Base-by-base conservation (phyloP, 64 coral and sea anemone species). In the Dendrophyllia cribrosa region DNA sequence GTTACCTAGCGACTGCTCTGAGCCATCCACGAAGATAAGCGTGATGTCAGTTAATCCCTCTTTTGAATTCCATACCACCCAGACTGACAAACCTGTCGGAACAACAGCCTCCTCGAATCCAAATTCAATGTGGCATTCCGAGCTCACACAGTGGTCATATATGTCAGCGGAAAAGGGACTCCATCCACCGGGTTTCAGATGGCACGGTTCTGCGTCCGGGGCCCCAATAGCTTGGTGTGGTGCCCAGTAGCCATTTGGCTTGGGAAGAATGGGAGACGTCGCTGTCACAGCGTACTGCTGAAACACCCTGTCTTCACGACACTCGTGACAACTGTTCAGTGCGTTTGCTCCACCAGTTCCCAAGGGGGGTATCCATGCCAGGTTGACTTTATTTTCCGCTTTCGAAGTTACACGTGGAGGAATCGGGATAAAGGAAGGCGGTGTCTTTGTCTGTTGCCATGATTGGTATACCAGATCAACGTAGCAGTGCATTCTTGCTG, bases 401-500 rank as follows among this genome's bases (percentile, higher is more conserved):
- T 96, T 92, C 17, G 70, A 72, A 2, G 83, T 99, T 5, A 99
- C 90, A 24, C 94, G 92, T 15, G 97, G 97, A 11, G 97, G 91
- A 6, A 99, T 76, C 9, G 97, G 94, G 9, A 99, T 90, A 43
- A 96, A 99, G 3, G 97, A 99, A 76, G 97, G 97, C 3, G 45
- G 65, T 13, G 97, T 90, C 2, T 90, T 91, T 16, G 25, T 49
- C 9, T 82, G 74, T 49, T 99, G 94, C 97, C 97, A 99, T 22
- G 97, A 96, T 50, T 99, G 97, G 66, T 93, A 96, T 3, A 96
- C 61, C 34, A 99, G 50, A 58, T 99, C 97, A 23, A 91, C 78
- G 60, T 99, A 99, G 26, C 97, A 99, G 25, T 99, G 97, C 97
- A 99, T 99, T 47, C 97, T 80, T 1, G 97, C 97, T 3, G 86